Conservation (phyloP, 2,113 vertebrate genomes). For the Thamnophis sirtalis region DNA sequence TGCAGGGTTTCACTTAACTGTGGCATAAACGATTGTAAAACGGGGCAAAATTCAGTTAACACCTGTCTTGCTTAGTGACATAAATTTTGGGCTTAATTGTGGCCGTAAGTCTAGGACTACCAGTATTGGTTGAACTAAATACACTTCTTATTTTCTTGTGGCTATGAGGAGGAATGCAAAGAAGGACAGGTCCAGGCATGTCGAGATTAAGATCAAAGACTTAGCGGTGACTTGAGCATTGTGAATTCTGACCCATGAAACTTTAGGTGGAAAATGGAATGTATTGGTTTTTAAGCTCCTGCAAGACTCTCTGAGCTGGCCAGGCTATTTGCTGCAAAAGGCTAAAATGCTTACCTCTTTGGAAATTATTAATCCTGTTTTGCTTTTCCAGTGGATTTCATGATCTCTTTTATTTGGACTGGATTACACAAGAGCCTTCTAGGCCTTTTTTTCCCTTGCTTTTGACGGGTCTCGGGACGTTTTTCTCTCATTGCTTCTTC, state of each 20-base stretch:
- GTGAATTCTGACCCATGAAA: neutral
- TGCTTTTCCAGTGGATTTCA: neutral
- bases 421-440: neutral
- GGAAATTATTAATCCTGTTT: neutral
- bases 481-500: neutral
- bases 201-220: neutral
- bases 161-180: neutral
- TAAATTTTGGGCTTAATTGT: neutral
- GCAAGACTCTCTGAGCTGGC: neutral
- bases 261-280: neutral
- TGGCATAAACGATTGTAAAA: neutral
- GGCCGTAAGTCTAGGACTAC: neutral
- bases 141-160: neutral
- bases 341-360: neutral
- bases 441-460: neutral
- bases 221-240: neutral
- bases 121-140: neutral
- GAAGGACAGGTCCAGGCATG: neutral
- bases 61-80: neutral
- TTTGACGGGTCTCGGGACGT: rapidly evolving
- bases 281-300: neutral
- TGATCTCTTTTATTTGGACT: neutral
- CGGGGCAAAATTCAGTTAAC: neutral
- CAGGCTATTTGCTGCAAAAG: neutral
- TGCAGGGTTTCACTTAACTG: neutral